These are phyloP conservation scores for Hydropsyche tenuis DNA, from an alignment of 1,140 invertebrate species.

Conservation along the genomic window DNA sequence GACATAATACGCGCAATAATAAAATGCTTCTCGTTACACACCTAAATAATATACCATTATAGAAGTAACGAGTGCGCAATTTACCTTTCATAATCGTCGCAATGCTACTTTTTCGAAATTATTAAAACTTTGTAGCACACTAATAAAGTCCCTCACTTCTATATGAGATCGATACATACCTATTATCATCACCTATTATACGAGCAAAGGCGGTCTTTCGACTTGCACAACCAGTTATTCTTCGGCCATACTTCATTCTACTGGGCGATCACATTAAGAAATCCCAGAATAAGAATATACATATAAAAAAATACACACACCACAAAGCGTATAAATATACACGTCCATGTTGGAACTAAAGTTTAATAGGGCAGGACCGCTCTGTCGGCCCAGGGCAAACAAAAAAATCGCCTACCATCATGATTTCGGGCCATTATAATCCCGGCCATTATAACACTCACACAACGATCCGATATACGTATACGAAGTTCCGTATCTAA, in stretches of 20 bases:
- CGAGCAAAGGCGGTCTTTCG: conserved; percentile 46
- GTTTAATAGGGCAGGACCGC: conserved; percentile 49
- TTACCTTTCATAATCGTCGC: no score
- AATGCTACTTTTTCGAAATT: no score
- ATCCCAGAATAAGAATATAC: conserved; percentile 15
- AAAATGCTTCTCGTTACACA: no score
- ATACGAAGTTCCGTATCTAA: conserved; percentile 38
- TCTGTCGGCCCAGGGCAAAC: conserved; percentile 32
- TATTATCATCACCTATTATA: conserved; percentile 36
- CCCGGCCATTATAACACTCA: conserved; percentile 32
- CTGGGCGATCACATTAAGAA: conserved; percentile 40
- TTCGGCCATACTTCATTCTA: conserved; percentile 31
- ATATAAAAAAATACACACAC: conserved; percentile 19
- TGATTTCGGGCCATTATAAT: conserved; percentile 46
- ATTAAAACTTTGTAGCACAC: no score
- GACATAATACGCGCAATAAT: no score
- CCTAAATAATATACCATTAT: no score
- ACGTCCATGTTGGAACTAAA: conserved; percentile 19
- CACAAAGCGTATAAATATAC: conserved; percentile 8
- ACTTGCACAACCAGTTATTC: conserved; percentile 48
- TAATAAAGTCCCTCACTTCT: no score
- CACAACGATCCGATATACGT: conserved; percentile 16
- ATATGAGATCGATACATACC: conserved; percentile 25
- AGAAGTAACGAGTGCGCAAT: no score
- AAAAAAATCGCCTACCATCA: conserved; percentile 37